Evolutionary conservation across 2,888 invertebrate species (phyloP), one percentile per base, ranked within the genome.

Genomic region (Platycnemis pennipes): DNA sequence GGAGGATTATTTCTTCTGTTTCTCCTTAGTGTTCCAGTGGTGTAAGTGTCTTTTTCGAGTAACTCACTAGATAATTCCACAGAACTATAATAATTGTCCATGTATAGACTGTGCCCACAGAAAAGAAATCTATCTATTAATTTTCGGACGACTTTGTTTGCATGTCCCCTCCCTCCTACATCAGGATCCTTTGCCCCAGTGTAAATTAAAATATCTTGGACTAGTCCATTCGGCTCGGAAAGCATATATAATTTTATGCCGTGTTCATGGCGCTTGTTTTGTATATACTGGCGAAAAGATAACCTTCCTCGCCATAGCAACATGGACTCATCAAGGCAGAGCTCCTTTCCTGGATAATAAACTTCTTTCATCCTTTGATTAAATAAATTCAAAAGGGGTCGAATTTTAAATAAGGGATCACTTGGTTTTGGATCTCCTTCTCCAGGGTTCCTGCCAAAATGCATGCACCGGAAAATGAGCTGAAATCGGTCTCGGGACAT

Each of bases 171-270:
- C 94, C 94, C 94, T 37, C 94, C 95, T 88, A 95, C 94, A 42
- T 95, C 95, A 45, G 95, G 95, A 63, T 95, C 95, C 94, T 89
- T 94, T 16, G 95, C 94, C 88, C 95, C 95, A 26, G 95, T 95
- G 94, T 95, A 95, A 42, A 96, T 94, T 46, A 95, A 95, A 44
- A 94, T 95, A 94, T 95, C 95, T 89, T 96, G 94, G 69, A 95
- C 95, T 69, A 95, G 94, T 42, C 96, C 96, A 95, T 95, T 95
- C 44, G 96, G 95, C 94, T 96, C 96, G 13, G 96, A 95, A 2
- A 96, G 95, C 31, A 96, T 95, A 95, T 96, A 96, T 0, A 96
- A 88, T 94, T 96, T 96, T 0, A 96, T 95, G 1, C 96, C 96
- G 95, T 96, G 95, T 95, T 96, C 96, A 85, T 96, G 96, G 0